These are phyloP conservation scores for Aphelinus certus DNA, from an alignment of 1,140 invertebrate species.

Conservation along the genomic window DNA sequence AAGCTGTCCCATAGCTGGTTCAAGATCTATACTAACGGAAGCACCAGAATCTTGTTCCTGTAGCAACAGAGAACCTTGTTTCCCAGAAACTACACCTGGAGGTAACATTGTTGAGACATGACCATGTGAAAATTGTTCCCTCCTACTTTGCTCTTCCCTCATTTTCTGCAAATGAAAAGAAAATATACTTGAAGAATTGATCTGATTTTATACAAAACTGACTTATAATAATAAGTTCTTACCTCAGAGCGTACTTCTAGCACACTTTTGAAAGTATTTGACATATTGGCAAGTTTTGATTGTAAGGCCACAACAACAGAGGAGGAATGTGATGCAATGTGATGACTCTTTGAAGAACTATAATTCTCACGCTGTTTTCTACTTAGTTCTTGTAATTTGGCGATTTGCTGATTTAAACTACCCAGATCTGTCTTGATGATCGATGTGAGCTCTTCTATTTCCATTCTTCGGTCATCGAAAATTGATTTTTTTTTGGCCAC, in stretches of 20 bases:
- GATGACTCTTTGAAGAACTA: constrained; percentile 72
- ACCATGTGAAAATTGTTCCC: constrained; percentile 93
- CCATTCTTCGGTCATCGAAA: constrained; percentile 94
- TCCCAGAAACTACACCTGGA: constrained; percentile 75
- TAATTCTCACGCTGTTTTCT: constrained; percentile 71
- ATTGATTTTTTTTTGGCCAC: constrained; percentile 97
- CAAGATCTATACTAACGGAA: constrained; percentile 78
- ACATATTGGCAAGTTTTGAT: constrained; percentile 95
- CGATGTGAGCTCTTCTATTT: constrained; percentile 97
- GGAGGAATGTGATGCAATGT: constrained; percentile 94
- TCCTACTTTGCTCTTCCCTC: constrained; percentile 91
- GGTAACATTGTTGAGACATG: constrained; percentile 75
- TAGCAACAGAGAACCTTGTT: constrained; percentile 72
- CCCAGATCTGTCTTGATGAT: constrained; percentile 97
- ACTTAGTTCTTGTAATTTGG: constrained; percentile 82
- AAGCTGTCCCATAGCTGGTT: constrained; percentile 66
- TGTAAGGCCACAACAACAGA: constrained; percentile 94
- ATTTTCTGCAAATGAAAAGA: constrained; percentile 78
- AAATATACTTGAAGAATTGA: background rate
- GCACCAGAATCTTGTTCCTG: constrained; percentile 74
- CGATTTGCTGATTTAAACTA: constrained; percentile 96
- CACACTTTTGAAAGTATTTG: constrained; percentile 93
- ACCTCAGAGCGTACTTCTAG: constrained; percentile 86
- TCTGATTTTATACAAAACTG: constrained; percentile 14
- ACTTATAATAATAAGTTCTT: constrained; percentile 39